Evolutionary conservation across 1,140 invertebrate species (phyloP), one percentile per base, ranked within the genome.

Genomic region (Hypsibius dujardini): DNA sequence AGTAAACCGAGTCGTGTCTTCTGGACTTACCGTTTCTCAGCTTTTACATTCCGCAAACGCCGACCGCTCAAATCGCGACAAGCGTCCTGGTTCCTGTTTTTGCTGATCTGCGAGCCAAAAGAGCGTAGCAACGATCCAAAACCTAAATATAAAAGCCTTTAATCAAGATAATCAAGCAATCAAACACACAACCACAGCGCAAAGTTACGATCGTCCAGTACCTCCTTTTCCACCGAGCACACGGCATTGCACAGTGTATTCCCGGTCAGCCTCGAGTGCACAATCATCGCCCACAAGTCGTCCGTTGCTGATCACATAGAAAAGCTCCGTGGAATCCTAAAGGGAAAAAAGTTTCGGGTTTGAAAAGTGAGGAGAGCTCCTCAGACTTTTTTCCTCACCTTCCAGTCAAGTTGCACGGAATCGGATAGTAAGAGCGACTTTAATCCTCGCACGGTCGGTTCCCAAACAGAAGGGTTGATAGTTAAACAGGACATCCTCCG

Each of bases 51-150:
- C 47, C 93, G 82, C 74, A 98, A 81, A 59, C 94, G 82, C 47
- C 94, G 83, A 0, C 95, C 94, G 80, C 91, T 95, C 1, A 97
- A 81, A 81, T 97, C 94, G 72, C 94, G 81, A 77, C 94, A 97
- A n/a, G 94, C 93, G 82, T 97, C 92, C 60, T 91, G 81, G 76
- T 97, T 97, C 2, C 92, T 97, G 12, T 94, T 96, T 82, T 97
- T 97, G 76, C 97, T 92, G 72, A 98, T 97, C 82, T 97, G 93
- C 1, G 92, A 92, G 15, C 94, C 93, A 80, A 97, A 95, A 0
- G 94, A 92, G 73, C 93, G 82, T 2, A 97, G 79, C 90, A 97
- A 95, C 1, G 93, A 96, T 1, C 94, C 94, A 81, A 97, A 97
- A 42, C 83, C 81, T 81, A 60, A 45, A 75, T 75, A 72, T n/a